These are phyloP conservation scores for Cantharis rustica DNA, from an alignment of 2,888 invertebrate genomes.

Conservation along the genomic window DNA sequence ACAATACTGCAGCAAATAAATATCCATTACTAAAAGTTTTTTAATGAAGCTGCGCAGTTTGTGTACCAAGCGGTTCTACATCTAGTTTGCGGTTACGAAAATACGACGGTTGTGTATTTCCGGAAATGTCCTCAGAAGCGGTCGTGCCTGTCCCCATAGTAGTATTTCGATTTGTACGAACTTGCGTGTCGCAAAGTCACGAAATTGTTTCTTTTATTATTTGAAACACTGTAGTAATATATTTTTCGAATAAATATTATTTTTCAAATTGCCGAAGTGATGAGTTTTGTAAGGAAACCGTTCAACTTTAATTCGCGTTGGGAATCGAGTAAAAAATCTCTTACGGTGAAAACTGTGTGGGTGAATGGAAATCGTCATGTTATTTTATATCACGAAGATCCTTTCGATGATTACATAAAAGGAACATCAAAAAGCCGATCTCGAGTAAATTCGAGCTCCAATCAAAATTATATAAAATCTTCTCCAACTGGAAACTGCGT, in stretches of 20 bases:
- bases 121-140: conserved; percentile 45
- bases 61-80: conserved; percentile 28
- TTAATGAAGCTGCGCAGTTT: conserved; percentile 14
- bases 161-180: conserved; percentile 22
- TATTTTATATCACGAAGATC: conserved; percentile 69
- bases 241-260: not conserved
- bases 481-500: not conserved
- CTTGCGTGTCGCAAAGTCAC: conserved; percentile 32
- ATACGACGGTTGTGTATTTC: conserved; percentile 41
- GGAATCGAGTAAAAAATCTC: conserved; percentile 63
- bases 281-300: not conserved
- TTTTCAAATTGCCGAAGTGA: not conserved
- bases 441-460: not conserved
- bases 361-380: conserved; percentile 72
- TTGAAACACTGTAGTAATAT: conserved; percentile 17
- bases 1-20: not conserved
- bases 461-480: not conserved
- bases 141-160: conserved; percentile 45
- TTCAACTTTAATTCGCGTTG: conserved; percentile 49
- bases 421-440: conserved; percentile 26
- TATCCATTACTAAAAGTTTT: not conserved
- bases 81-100: conserved; percentile 36
- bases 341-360: conserved; percentile 68
- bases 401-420: conserved; percentile 38
- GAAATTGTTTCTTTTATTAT: not conserved